Evolutionary conservation across 2,113 vertebrate genomes (phyloP).

Genomic region (Pundamilia nyererei): DNA sequence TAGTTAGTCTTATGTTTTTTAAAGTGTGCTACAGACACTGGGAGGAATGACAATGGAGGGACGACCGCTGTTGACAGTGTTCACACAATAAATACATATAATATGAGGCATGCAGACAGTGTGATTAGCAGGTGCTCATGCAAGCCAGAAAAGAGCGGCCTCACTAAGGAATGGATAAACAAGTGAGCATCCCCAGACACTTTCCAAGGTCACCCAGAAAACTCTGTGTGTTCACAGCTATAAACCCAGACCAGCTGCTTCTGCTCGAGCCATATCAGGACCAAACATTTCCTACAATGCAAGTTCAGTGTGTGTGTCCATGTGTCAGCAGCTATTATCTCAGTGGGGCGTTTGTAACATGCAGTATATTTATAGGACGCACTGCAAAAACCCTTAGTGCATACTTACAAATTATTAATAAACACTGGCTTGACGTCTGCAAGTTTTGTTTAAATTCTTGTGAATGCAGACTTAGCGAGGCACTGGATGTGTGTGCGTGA

Average conservation of each 20-base stretch:
- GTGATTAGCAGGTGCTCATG: neutral
- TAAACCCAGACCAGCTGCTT: conserved; percentile 35
- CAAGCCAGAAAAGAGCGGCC: neutral
- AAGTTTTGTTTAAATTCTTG: conserved; percentile 1
- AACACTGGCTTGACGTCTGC: neutral
- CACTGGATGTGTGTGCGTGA: neutral
- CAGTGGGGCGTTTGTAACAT: neutral
- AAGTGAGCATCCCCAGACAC: conserved; percentile 16
- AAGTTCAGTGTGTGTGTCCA: neutral
- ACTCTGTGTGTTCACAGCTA: neutral
- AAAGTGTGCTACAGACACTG: neutral
- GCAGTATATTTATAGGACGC: neutral
- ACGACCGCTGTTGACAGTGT: rapidly evolving
- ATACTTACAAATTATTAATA: conserved; percentile 1
- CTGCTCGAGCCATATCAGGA: conserved; percentile 1
- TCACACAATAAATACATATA: neutral
- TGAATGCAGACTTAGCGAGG: neutral
- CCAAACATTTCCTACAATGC: neutral
- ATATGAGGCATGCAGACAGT: neutral
- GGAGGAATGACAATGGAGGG: neutral
- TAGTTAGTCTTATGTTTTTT: neutral
- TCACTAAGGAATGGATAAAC: conserved; percentile 12
- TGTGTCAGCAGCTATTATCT: conserved; percentile 25
- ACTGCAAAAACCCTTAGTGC: neutral
- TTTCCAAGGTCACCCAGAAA: conserved; percentile 43